Percentiles rank a stretch among this genome's conserved stretches.
These are phyloP conservation scores for Rhinichthys klamathensis DNA, from an alignment of 2,113 vertebrate genomes.

Conservation along the genomic window DNA sequence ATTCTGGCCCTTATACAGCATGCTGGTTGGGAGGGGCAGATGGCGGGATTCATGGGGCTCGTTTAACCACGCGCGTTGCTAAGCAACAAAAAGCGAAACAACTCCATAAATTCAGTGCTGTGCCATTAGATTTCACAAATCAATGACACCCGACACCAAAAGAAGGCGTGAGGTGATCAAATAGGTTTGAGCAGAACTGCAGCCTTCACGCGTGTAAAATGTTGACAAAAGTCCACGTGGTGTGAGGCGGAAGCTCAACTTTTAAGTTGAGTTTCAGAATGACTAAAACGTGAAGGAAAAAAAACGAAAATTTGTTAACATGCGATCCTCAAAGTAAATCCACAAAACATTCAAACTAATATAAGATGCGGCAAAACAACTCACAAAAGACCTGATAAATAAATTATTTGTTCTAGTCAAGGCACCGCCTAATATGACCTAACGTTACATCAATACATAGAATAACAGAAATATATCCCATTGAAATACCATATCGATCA, in stretches of 20 bases:
- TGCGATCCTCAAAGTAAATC: neutral
- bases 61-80: slow-evolving; percentile 8
- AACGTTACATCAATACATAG: neutral
- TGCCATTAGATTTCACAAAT: neutral
- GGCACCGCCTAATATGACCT: neutral
- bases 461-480: too few species aligned
- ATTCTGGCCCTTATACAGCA: slow-evolving; percentile 11
- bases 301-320: neutral
- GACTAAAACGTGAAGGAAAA: neutral
- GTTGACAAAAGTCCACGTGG: slow-evolving; percentile 33
- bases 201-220: neutral
- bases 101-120: neutral
- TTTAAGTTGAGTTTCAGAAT: neutral
- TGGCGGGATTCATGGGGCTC: neutral
- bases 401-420: neutral
- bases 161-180: neutral
- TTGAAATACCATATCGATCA: neutral
- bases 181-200: neutral
- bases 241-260: neutral
- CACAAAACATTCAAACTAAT: neutral
- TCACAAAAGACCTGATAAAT: neutral
- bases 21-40: neutral
- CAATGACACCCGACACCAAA: neutral
- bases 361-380: neutral
- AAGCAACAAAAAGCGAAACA: slow-evolving; percentile 20